Percentiles rank a stretch among this genome's conserved stretches.
Conservation (phyloP, 2,888 invertebrate species). For the Thyatira batis region DNA sequence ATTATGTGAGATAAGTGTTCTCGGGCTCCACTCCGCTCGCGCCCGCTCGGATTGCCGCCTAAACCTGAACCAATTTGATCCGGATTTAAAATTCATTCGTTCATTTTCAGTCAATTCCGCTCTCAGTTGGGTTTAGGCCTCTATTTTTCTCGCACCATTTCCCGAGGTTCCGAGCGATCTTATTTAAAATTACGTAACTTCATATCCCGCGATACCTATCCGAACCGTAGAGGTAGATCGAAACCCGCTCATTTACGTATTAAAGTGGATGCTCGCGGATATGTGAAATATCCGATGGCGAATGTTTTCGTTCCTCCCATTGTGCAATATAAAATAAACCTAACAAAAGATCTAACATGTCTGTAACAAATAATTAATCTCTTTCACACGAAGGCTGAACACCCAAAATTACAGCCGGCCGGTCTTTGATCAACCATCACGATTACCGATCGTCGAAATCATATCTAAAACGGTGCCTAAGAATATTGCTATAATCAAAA, state of each 20-base stretch:
- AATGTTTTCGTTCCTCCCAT: conserved; percentile 19
- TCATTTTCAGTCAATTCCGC: conserved; percentile 31
- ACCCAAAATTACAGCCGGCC: conserved; percentile 22
- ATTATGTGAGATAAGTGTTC: conserved; percentile 17
- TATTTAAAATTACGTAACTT: conserved; percentile 28
- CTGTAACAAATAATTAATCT: conserved; percentile 50
- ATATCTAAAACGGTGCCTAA: conserved; percentile 33
- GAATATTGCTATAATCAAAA: conserved; percentile 42
- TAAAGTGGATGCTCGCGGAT: conserved; percentile 9
- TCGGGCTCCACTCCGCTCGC: conserved; percentile 24
- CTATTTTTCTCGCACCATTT: conserved; percentile 16
- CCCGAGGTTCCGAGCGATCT: conserved; percentile 23
- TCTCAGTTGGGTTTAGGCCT: conserved; percentile 17
- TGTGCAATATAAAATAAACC: conserved; percentile 18
- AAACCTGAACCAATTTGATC: conserved; percentile 33
- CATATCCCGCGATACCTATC: conserved; percentile 11
- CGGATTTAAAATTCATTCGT: conserved; percentile 35
- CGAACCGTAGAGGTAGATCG: conserved; percentile 19
- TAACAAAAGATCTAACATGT: conserved; percentile 42
- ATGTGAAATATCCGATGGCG: conserved; percentile 24
- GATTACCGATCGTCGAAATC: conserved; percentile 41
- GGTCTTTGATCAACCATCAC: conserved; percentile 54
- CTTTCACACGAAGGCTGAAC: conserved; percentile 33
- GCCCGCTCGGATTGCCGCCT: conserved; percentile 26
- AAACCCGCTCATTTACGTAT: conserved; percentile 21